Percentiles rank a stretch among this genome's conserved stretches.
These are phyloP conservation scores for Plestiodon gilberti DNA, from an alignment of 2,113 vertebrate genomes.

Conservation along the genomic window DNA sequence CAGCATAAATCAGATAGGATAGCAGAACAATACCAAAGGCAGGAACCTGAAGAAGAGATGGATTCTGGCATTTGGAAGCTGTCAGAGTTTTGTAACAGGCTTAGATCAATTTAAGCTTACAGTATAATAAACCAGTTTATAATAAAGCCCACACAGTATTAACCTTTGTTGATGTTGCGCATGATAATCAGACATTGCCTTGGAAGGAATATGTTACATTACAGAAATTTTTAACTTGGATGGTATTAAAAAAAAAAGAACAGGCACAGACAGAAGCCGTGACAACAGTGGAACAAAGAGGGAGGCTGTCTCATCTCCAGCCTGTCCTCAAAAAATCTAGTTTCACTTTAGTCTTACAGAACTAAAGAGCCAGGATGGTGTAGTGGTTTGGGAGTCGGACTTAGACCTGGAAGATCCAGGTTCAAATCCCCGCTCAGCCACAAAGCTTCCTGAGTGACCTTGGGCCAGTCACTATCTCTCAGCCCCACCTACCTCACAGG, in stretches of 20 bases:
- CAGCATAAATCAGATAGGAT: background rate
- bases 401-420: no score
- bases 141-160: background rate
- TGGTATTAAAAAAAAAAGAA: background rate
- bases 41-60: background rate
- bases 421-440: no score
- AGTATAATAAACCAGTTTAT: background rate
- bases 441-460: no score
- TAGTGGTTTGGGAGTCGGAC: no score
- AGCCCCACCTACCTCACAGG: no score
- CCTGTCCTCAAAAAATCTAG: no score
- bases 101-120: background rate
- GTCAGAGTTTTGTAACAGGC: background rate
- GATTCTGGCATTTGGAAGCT: background rate
- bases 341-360: no score
- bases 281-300: background rate
- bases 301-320: background rate
- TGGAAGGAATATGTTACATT: background rate
- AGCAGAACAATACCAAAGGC: background rate
- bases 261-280: background rate
- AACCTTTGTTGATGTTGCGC: background rate
- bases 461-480: no score
- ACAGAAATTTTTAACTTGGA: background rate
- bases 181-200: fast-evolving
- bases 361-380: no score